Evolutionary conservation across 2,888 invertebrate species (phyloP).

Genomic region (Timema cristinae): DNA sequence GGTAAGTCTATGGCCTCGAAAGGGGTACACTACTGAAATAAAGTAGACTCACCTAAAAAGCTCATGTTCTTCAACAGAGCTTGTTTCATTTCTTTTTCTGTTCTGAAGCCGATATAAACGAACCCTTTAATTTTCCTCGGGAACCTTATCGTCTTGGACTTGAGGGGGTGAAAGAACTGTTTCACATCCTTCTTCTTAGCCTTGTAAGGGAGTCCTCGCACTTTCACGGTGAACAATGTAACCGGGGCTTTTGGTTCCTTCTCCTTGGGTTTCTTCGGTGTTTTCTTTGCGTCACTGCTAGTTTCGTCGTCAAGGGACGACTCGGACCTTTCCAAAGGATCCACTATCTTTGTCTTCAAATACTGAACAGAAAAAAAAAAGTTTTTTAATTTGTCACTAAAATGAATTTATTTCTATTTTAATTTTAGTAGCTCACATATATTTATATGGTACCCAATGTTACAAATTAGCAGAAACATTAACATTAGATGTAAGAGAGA

Average conservation of each 20-base stretch:
- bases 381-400: conserved; percentile 32
- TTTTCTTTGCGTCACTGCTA: conserved; percentile 21
- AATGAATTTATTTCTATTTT: background rate
- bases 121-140: conserved; percentile 75
- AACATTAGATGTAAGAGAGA: too few relatives aligned
- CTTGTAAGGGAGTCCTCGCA: conserved; percentile 72
- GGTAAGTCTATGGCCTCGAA: conserved; percentile 14
- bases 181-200: conserved; percentile 79
- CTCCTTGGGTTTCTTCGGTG: conserved; percentile 13
- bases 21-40: background rate
- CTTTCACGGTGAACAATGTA: conserved; percentile 61
- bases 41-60: conserved; percentile 63
- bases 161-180: conserved; percentile 77
- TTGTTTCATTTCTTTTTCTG: conserved; percentile 71
- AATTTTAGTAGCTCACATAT: conserved; percentile 26
- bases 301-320: conserved; percentile 20
- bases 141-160: conserved; percentile 72
- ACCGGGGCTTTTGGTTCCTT: conserved; percentile 33
- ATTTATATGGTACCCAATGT: too few relatives aligned
- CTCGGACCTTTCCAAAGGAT: conserved; percentile 25
- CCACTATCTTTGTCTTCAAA: conserved; percentile 39
- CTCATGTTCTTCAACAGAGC: conserved; percentile 81
- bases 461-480: too few relatives aligned
- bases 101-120: conserved; percentile 87
- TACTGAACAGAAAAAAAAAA: conserved; percentile 52